Percentiles rank a stretch among this genome's conserved stretches.
Conservation (phyloP, 2,888 invertebrate species). For the Ganaspis brasiliensis region DNA sequence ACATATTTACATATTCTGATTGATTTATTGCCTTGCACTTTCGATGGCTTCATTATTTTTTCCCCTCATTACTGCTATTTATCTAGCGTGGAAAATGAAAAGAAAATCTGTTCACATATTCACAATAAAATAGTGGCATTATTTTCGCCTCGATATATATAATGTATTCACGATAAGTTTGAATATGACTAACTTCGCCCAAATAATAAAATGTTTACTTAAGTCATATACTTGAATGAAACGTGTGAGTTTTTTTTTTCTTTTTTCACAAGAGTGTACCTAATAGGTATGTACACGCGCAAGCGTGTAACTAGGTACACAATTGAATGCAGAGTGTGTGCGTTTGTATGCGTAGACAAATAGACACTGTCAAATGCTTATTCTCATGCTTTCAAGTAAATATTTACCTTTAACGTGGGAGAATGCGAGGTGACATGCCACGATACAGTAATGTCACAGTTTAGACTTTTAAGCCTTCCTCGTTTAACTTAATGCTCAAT, state of each 20-base stretch:
- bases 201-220: constrained; percentile 29
- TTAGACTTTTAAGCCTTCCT: constrained; percentile 5
- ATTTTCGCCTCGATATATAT: not conserved
- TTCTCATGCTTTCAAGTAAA: constrained; percentile 46
- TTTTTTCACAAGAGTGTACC: constrained; percentile 15
- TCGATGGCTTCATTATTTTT: too few species aligned
- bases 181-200: constrained; percentile 13
- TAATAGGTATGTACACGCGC: constrained; percentile 34
- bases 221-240: constrained; percentile 19
- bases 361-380: constrained; percentile 36
- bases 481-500: constrained; percentile 18
- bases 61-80: too few species aligned
- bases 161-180: not conserved
- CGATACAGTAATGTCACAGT: constrained; percentile 31
- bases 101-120: too few species aligned
- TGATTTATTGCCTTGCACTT: too few species aligned
- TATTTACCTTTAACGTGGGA: constrained; percentile 58
- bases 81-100: too few species aligned
- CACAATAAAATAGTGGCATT: not conserved
- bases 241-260: constrained; percentile 26
- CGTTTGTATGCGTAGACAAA: constrained; percentile 7
- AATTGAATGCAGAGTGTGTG: constrained; percentile 7
- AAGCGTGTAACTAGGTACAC: constrained; percentile 32
- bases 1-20: too few species aligned
- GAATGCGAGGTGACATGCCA: constrained; percentile 47